Conservation (phyloP, 2,888 invertebrate genomes). For the Ctenicera cuprea region DNA sequence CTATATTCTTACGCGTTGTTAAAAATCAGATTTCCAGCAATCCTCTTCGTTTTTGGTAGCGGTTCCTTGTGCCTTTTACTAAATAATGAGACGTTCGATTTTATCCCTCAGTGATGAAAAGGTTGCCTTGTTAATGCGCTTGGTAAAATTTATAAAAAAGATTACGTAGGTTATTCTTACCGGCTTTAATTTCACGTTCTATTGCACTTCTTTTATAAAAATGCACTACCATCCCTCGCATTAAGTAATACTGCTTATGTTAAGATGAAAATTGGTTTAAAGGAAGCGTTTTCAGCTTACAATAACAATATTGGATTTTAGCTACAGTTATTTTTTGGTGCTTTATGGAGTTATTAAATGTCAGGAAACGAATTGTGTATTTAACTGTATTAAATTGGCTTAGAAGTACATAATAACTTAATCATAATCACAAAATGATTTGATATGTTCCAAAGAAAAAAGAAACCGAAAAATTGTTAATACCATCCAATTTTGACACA, state of each 20-base stretch:
- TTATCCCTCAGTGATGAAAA: conserved; percentile 47
- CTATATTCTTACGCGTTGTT: conserved; percentile 34
- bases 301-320: not conserved
- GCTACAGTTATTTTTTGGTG: conserved; percentile 29
- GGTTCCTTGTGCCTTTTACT: conserved; percentile 2
- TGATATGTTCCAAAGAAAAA: not conserved
- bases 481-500: no score
- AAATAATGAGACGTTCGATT: conserved; percentile 38
- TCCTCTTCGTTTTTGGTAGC: conserved; percentile 23
- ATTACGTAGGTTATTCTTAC: conserved; percentile 59
- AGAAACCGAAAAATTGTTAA: no score
- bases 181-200: conserved; percentile 61
- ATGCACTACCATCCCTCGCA: conserved; percentile 45
- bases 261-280: conserved; percentile 51
- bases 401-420: not conserved
- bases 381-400: conserved; percentile 9
- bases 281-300: conserved; percentile 3
- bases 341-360: conserved; percentile 23
- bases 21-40: conserved; percentile 33
- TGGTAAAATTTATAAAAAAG: conserved; percentile 56
- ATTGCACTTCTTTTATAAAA: conserved; percentile 58
- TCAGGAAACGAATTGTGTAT: not conserved
- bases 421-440: not conserved
- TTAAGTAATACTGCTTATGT: conserved; percentile 40
- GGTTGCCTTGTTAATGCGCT: conserved; percentile 58